Evolutionary conservation across 1,140 invertebrate genomes (phyloP).

Genomic region (Asbolus verrucosus): DNA sequence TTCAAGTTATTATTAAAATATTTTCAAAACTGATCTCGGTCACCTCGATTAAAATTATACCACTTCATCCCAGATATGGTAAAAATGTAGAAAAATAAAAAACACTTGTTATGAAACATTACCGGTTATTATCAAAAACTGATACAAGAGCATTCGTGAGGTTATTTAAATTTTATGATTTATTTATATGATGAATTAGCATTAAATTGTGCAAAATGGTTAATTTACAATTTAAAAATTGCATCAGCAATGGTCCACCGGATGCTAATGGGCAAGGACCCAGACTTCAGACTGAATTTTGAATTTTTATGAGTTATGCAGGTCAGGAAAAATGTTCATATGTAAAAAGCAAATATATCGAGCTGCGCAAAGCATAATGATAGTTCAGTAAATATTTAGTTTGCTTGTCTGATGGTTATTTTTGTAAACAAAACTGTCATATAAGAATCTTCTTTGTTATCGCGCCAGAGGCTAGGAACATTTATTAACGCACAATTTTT

Average conservation of each 20-base stretch:
- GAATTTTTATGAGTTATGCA: conserved; percentile 26
- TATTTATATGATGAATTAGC: too few species aligned
- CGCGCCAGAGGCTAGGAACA: background rate
- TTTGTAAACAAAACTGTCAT: background rate
- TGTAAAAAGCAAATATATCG: background rate
- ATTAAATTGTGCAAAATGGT: too few species aligned
- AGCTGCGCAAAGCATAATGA: background rate
- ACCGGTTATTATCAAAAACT: too few species aligned
- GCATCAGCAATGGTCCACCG: too few species aligned
- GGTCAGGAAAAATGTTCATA: conserved; percentile 17
- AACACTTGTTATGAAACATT: too few species aligned
- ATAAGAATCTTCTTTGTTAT: background rate
- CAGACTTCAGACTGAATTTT: too few species aligned
- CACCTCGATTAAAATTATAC: conserved; percentile 38
- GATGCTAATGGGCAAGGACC: too few species aligned
- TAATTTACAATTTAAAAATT: conserved; percentile 17
- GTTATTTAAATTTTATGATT: too few species aligned
- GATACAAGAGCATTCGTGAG: too few species aligned
- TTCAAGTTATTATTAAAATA: conserved; percentile 22
- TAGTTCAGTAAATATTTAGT: background rate
- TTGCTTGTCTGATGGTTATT: background rate
- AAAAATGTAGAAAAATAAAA: too few species aligned
- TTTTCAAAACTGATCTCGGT: conserved; percentile 43
- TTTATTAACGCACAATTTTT: background rate
- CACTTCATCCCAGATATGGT: conserved; percentile 6